These are phyloP conservation scores for Microctenopoma lineatum DNA, from an alignment of 2,797 vertebrate species.

Conservation along the genomic window DNA sequence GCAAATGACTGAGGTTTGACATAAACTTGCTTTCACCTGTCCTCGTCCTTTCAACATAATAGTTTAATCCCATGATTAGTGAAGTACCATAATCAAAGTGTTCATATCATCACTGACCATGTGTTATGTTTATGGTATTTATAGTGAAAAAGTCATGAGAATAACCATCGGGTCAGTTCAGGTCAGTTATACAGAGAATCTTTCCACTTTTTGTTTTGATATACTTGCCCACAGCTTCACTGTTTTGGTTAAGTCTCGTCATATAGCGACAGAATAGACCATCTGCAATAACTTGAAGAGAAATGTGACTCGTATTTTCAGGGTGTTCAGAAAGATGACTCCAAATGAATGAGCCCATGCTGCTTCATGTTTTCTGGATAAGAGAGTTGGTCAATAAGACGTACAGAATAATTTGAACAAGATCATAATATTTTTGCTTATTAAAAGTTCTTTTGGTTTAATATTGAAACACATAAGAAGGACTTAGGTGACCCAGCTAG, in stretches of 20 bases:
- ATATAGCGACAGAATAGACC: no score
- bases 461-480: background rate
- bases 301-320: background rate
- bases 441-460: background rate
- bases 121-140: no score
- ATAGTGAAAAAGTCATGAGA: background rate
- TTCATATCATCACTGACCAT: background rate
- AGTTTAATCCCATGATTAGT: no score
- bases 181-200: background rate
- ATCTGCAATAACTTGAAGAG: background rate
- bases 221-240: background rate
- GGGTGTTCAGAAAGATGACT: background rate
- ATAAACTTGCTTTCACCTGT: constrained; percentile 24
- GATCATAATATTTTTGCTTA: background rate
- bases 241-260: background rate
- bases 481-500: background rate
- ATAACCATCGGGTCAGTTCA: background rate
- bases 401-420: background rate
- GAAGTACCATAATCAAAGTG: no score
- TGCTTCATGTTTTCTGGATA: background rate
- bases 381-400: background rate
- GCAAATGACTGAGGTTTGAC: constrained; percentile 19
- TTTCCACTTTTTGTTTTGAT: background rate
- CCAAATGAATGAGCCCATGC: background rate
- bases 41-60: background rate